Percentiles rank a stretch among this genome's conserved stretches.
These are phyloP conservation scores for Oscheius sp. DNA, from an alignment of 1,140 invertebrate species.

Conservation along the genomic window DNA sequence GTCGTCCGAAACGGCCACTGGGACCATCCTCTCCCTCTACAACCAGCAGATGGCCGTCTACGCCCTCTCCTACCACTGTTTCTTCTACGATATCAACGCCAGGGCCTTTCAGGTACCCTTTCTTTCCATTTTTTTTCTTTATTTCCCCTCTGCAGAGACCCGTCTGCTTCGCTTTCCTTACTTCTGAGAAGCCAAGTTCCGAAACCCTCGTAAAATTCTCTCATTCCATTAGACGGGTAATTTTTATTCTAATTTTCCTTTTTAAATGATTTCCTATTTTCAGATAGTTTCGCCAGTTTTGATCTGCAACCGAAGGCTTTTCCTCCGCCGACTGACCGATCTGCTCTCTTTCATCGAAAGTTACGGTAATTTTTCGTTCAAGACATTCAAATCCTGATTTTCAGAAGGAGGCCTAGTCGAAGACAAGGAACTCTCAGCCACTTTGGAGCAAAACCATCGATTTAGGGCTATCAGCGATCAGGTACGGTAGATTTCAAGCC, in stretches of 20 bases:
- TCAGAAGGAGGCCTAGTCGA: too few species aligned
- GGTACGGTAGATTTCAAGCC: neutral
- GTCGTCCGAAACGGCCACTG: constrained; percentile 1
- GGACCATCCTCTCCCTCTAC: constrained; percentile 16
- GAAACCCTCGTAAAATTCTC: neutral
- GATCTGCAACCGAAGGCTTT: neutral
- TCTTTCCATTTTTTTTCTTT: neutral
- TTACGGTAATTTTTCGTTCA: neutral
- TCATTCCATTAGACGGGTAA: neutral
- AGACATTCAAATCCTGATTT: too few species aligned
- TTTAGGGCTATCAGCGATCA: neutral
- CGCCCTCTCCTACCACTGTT: neutral
- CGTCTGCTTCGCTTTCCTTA: constrained; percentile 15
- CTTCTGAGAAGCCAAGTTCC: neutral
- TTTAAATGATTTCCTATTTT: neutral
- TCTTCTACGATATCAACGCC: constrained; percentile 20
- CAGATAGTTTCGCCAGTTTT: neutral
- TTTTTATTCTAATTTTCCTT: neutral
- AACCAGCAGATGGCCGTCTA: constrained; percentile 23
- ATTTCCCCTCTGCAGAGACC: constrained; percentile 11
- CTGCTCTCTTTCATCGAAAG: neutral
- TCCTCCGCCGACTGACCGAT: constrained; percentile 6
- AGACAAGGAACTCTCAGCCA: too few species aligned
- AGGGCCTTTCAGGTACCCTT: constrained; percentile 10
- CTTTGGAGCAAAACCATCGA: too few species aligned